Base-by-base conservation (phyloP, 2,113 vertebrate species). In the Thalassoma bifasciatum region DNA sequence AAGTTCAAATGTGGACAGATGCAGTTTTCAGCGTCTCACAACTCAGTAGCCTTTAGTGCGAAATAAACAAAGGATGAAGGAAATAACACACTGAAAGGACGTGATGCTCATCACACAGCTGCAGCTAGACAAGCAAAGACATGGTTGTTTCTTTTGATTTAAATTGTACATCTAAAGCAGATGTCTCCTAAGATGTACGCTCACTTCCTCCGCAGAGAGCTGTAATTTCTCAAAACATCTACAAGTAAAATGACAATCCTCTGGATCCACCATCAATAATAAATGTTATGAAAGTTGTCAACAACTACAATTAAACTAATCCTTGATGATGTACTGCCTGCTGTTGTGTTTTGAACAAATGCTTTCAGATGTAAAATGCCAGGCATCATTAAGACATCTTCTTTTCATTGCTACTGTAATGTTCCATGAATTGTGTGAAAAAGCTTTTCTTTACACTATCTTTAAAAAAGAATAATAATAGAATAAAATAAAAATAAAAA, bases 101-200 rank as follows among this genome's bases (percentile, higher is more conserved):
- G 63, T 47, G 64, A 70, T 21, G 52, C 40, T 75, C 37, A 37
- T 51, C 71, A 66, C 8, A 1, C 53, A 34, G 21, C 52, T 8
- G 22, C 23, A 56, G 52, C 59, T 46, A 52, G 24, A 77, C 52
- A 42, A 68, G 67, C 59, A 57, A 88, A 57, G 50, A 66, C 74
- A 67, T 53, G 81, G 60, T 67, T 66, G 65, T 79, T 72, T 67
- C 51, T 66, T 85, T 80, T 73, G 49, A 77, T 79, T 76, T 69
- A 72, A 80, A 76, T 66, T 52, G 26, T n/a, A 64, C 76, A 63
- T 59, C 37, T 16, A 56, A 57, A 59, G 49, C 63, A 83, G 68
- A 67, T 71, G 61, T 64, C 56, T 61, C 19, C 16, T 11, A 57
- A 22, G 21, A 61, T 6, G 24, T 21, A 1, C 24, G 37, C 34